A percentile compares a stretch with the other conserved stretches of the same genome.
Evolutionary conservation across 2,888 invertebrate species (phyloP).

Genomic region (Molanna angustata): DNA sequence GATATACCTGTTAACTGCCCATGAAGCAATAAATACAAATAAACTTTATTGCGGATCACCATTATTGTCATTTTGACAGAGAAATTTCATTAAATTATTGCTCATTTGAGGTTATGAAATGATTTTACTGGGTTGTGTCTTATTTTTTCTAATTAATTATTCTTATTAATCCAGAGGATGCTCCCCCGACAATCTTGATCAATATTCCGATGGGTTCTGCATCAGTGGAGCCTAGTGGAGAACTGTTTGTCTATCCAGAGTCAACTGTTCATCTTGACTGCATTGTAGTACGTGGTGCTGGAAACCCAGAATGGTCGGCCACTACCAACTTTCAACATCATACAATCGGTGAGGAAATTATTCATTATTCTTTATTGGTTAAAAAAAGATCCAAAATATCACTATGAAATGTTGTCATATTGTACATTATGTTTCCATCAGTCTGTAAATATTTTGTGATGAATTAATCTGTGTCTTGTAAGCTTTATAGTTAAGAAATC

Average conservation of each 20-base stretch:
- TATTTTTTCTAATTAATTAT: too few relatives aligned
- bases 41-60: too few relatives aligned
- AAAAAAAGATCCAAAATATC: neutral
- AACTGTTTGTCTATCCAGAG: slow-evolving; percentile 76
- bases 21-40: too few relatives aligned
- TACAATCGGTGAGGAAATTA: slow-evolving; percentile 60
- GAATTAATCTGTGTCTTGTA: too few relatives aligned
- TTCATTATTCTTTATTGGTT: neutral
- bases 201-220: slow-evolving; percentile 76
- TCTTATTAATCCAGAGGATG: slow-evolving; percentile 75
- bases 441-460: neutral
- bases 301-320: slow-evolving; percentile 88
- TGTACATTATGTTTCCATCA: neutral
- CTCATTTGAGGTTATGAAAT: too few relatives aligned
- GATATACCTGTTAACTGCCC: too few relatives aligned
- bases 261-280: slow-evolving; percentile 81
- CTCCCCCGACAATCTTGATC: slow-evolving; percentile 77
- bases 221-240: slow-evolving; percentile 75
- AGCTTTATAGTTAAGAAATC: too few relatives aligned
- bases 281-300: slow-evolving; percentile 69
- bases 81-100: too few relatives aligned
- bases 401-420: neutral
- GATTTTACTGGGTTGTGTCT: too few relatives aligned
- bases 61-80: too few relatives aligned
- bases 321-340: slow-evolving; percentile 77